Evolutionary conservation across 92 coral and sea anemone genomes (phyloP), one percentile per base, ranked within the genome.

Genomic region (Actinernus sp.): DNA sequence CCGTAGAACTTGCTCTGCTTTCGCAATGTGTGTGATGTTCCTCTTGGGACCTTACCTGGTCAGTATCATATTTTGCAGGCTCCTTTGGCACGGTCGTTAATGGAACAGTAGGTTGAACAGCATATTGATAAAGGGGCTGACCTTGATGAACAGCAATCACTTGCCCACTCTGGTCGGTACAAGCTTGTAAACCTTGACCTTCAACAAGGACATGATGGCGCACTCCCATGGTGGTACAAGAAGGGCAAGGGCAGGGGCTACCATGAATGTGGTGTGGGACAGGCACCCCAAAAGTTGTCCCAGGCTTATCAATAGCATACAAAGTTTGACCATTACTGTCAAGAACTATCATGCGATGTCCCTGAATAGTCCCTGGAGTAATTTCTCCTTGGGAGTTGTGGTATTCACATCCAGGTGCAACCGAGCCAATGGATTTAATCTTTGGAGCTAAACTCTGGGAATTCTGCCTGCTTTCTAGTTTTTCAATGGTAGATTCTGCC

Each of bases 401-500:
- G 21, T 58, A 32, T 31, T 54, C 76, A 49, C 20, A 28, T 4
- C 73, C 46, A 0, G 32, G 10, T 29, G 34, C 62, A 55, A 45
- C 74, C 14, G 74, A 52, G 17, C 31, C 44, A 9, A 50, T 58
- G 39, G 58, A 54, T 37, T 57, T 41, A 12, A 31, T 30, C 12
- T 26, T 43, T 13, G 58, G 9, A 8, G 52, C 4, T 6, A 34
- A 14, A 7, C 5, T 17, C 30, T 45, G 45, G 25, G 58, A 54
- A 19, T 43, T 53, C 23, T 31, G 39, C 49, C 61, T 59, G 31
- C 86, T 73, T 46, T 71, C 77, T 31, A 85, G 50, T 41, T 48
- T 62, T 58, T 68, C 77, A 8, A 90, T 84, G n/a, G 97, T 85
- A 28, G 73, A 82, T 40, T 90, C 89, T 16, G 97, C 92, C 58